phyloP scores from a whole-genome alignment of 2,797 vertebrate species.

The Miichthys miiuy region DNA sequence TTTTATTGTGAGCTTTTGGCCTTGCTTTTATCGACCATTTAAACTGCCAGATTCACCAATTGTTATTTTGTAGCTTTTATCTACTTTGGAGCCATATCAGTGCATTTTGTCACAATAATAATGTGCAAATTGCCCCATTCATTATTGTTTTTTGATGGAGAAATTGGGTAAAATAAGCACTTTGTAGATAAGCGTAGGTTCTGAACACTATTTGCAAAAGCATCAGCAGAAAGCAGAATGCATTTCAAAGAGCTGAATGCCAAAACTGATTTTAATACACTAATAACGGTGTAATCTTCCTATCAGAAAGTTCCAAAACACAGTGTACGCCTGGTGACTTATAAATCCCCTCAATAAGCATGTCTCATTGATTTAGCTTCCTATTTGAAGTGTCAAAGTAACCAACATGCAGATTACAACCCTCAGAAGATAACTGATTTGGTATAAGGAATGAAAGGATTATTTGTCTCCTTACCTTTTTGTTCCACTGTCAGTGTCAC shows the following conservation, averaged over 20 bases:
- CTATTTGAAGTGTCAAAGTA: conserved; percentile 57
- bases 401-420: conserved; percentile 51
- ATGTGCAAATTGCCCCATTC: conserved; percentile 74
- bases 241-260: conserved; percentile 68
- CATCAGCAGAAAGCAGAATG: conserved; percentile 68
- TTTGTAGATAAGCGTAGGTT: conserved; percentile 76
- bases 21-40: conserved; percentile 68
- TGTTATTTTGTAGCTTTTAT: conserved; percentile 76
- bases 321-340: conserved; percentile 52
- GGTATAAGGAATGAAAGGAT: conserved; percentile 41
- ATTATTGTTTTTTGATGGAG: conserved; percentile 77
- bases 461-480: conserved; percentile 39
- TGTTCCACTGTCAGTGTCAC: conserved; percentile 38
- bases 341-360: conserved; percentile 48
- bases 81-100: conserved; percentile 71
- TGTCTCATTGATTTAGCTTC: conserved; percentile 51
- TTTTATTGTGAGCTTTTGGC: conserved; percentile 71
- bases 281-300: conserved; percentile 76
- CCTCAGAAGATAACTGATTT: conserved; percentile 60
- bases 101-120: conserved; percentile 75
- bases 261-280: conserved; percentile 69
- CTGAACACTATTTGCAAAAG: conserved; percentile 67
- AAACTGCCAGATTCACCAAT: conserved; percentile 73
- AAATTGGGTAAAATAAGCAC: conserved; percentile 78
- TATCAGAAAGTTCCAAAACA: conserved; percentile 74